Evolutionary conservation across 2,113 vertebrate genomes (phyloP), one percentile per base, ranked within the genome.

Genomic region (Pelodiscus sinensis): DNA sequence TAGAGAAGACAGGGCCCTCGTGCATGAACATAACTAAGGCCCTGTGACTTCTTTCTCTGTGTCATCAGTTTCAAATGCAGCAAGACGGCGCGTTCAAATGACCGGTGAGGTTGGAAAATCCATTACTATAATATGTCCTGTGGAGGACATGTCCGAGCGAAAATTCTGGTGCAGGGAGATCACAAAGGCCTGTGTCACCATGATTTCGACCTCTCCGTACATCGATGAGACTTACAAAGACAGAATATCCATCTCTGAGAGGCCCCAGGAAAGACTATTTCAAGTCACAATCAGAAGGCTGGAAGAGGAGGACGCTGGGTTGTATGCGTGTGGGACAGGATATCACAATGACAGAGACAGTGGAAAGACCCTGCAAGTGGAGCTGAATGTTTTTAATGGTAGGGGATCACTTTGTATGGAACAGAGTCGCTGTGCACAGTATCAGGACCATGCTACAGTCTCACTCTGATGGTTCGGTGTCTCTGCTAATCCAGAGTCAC

Each of bases 261-360:
- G 1, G 54, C 71, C 82, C 6, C 19, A 79, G 5, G 25, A 52
- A 79, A 71, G 86, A 2, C 18, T 87, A 9, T 97, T 97, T 80
- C 65, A 91, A 4, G 94, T 97, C 35, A 77, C 93, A 65, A 85
- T 97, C 57, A 89, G 54, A 44, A 9, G 77, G 3, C 81, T 97
- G 81, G 86, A 80, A 7, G 2, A 87, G 54, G 80, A 3, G 2
- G 97, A 97, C 71, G 54, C 79, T 2, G 97, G 97, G 11, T 9
- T 71, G 50, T 97, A 97, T 18, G 91, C 93, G 13, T 97, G 97
- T 35, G 97, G 97, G 4, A 29, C 44, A 7, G 97, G 97, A 62
- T 1, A 0, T 6, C 3, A 1, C 25, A 77, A 77, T 2, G 0
- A 85, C 19, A 97, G 85, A 71, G 90, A 94, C 71, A 18, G 12